A percentile compares a stretch with the other conserved stretches of the same genome.
Conservation (phyloP, 2,797 vertebrate genomes). For the Sebastiscus albofasciatus region DNA sequence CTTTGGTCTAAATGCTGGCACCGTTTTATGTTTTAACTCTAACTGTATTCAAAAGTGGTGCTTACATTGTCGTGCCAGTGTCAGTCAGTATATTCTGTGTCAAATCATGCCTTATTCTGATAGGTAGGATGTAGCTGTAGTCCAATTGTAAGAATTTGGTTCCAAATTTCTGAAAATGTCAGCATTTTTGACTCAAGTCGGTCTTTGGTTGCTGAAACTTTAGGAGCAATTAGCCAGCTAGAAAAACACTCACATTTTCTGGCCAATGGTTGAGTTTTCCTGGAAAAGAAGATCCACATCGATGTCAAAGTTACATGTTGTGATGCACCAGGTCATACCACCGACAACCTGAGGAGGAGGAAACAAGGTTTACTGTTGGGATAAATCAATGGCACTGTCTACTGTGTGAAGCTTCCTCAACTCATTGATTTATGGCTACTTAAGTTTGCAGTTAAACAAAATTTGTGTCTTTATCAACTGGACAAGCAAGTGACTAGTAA, state of each 20-base stretch:
- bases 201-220: neutral
- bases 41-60: too few species aligned
- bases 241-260: constrained; percentile 91
- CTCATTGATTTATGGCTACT: too few species aligned
- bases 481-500: neutral
- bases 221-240: neutral
- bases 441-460: neutral
- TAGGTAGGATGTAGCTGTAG: too few species aligned
- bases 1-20: too few species aligned
- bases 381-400: neutral
- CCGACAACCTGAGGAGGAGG: constrained; percentile 89
- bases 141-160: too few species aligned
- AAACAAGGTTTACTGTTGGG: neutral
- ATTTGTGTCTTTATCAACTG: neutral
- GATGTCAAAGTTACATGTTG: constrained; percentile 95
- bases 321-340: constrained; percentile 99
- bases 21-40: too few species aligned
- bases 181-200: too few species aligned
- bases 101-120: too few species aligned
- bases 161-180: too few species aligned
- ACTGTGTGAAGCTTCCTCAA: neutral
- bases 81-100: too few species aligned
- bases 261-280: constrained; percentile 98
- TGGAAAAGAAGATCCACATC: constrained; percentile 98
- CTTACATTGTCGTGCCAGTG: too few species aligned